Conservation (phyloP, 2,797 vertebrate species). For the Lophura swinhoii region DNA sequence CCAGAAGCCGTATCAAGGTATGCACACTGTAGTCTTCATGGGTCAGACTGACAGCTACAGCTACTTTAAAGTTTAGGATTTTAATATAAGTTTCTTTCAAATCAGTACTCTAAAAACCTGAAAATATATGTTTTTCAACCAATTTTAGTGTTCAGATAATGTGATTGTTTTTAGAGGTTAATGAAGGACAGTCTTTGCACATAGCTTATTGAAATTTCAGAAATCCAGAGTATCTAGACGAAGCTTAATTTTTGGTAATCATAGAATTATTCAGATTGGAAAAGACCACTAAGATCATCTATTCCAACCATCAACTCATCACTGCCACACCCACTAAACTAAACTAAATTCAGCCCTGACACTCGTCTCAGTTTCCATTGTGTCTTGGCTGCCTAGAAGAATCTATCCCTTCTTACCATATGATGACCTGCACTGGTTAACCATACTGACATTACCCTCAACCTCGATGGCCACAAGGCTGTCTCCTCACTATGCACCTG, state of each 20-base stretch:
- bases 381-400: not conserved
- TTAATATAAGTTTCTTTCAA: not conserved
- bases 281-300: too few relatives aligned
- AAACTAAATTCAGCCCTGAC: not conserved
- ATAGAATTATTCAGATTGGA: too few relatives aligned
- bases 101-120: not conserved
- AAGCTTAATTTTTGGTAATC: not conserved
- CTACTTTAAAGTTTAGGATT: not conserved
- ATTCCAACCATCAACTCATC: too few relatives aligned
- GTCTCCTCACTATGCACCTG: not conserved
- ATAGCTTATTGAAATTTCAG: not conserved
- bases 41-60: not conserved
- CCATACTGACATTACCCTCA: not conserved
- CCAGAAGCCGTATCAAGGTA: not conserved
- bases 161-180: not conserved
- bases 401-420: not conserved
- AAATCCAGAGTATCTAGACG: not conserved
- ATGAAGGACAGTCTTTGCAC: not conserved
- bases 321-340: too few relatives aligned
- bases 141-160: not conserved
- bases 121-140: not conserved
- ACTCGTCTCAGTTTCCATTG: not conserved
- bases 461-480: not conserved
- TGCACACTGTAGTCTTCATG: not conserved
- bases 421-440: fast-evolving